Conservation (phyloP, 2,113 vertebrate species). For the Trichomycterus rosablanca region DNA sequence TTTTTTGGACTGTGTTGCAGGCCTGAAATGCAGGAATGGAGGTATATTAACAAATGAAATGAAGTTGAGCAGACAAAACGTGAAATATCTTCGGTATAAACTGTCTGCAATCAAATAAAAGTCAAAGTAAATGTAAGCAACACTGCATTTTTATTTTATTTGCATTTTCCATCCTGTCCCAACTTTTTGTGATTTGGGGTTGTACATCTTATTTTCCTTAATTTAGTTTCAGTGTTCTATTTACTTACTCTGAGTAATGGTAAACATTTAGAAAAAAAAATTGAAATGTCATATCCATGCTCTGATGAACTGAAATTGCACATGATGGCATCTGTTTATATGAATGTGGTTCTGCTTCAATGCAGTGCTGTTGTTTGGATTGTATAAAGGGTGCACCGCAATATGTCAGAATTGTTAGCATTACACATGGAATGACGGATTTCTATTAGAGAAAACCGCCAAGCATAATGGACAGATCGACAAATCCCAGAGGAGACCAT, state of each 20-base stretch:
- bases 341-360: conserved; percentile 30
- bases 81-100: too few species aligned
- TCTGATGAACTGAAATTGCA: conserved; percentile 32
- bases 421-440: conserved; percentile 44
- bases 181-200: too few species aligned
- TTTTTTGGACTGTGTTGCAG: too few species aligned
- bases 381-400: conserved; percentile 46
- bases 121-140: too few species aligned
- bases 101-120: too few species aligned
- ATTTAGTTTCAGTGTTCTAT: not conserved
- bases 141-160: not conserved
- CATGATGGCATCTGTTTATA: conserved; percentile 50
- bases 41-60: too few species aligned
- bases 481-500: conserved; percentile 65
- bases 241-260: not conserved
- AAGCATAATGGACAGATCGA: conserved; percentile 46
- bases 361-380: conserved; percentile 26
- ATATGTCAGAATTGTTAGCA: conserved; percentile 40
- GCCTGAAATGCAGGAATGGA: too few species aligned
- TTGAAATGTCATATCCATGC: not conserved
- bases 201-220: too few species aligned
- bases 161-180: not conserved
- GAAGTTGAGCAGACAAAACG: too few species aligned
- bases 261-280: too few species aligned
- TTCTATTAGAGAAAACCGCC: conserved; percentile 50